Evolutionary conservation across 1,140 invertebrate species (phyloP).

Genomic region (Colletes gigas): DNA sequence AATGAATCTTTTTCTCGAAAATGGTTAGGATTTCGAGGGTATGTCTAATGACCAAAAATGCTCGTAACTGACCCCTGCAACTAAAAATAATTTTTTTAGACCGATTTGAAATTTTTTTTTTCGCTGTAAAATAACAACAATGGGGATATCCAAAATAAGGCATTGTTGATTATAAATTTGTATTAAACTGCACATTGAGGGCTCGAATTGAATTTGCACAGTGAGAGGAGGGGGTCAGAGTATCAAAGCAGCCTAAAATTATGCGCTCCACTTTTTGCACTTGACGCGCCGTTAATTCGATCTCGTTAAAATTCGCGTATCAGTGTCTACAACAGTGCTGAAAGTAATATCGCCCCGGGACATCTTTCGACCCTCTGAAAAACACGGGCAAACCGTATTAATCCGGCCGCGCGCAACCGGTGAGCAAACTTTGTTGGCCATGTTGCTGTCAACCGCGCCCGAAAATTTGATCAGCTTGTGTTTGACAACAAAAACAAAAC

Average conservation of each 20-base stretch:
- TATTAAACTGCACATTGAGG: constrained; percentile 25
- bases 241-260: background rate
- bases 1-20: too few species aligned
- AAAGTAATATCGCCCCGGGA: constrained; percentile 24
- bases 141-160: background rate
- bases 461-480: constrained; percentile 26
- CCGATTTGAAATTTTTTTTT: too few species aligned
- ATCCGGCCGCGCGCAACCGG: constrained; percentile 5
- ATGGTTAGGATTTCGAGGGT: too few species aligned
- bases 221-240: background rate
- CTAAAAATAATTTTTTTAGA: too few species aligned
- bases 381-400: constrained; percentile 31
- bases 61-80: too few species aligned
- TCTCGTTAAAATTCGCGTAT: constrained; percentile 28
- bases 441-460: constrained; percentile 18
- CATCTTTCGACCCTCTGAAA: constrained; percentile 27
- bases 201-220: constrained; percentile 13
- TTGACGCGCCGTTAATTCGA: constrained; percentile 11
- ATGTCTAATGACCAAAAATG: too few species aligned
- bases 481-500: background rate
- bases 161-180: constrained; percentile 24
- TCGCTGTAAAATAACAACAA: background rate
- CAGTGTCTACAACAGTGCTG: constrained; percentile 19
- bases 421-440: constrained; percentile 28
- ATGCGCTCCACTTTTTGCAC: constrained; percentile 6